A percentile compares a stretch with the other conserved stretches of the same genome.
Conservation (phyloP, 2,797 vertebrate species). For the Gouania willdenowi region DNA sequence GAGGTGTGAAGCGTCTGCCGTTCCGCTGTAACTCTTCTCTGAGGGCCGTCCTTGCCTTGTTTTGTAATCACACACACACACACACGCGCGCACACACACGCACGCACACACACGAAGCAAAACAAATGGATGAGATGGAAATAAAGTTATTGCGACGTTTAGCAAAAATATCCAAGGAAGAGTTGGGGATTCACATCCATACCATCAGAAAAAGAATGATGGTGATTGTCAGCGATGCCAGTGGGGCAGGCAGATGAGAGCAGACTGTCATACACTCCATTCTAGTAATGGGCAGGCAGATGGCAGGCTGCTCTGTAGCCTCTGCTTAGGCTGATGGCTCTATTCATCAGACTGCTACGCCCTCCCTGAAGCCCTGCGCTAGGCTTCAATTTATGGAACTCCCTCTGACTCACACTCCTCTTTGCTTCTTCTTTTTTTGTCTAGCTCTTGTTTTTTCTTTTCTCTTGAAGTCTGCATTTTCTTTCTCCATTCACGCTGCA, state of each 20-base stretch:
- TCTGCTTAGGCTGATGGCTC: slow-evolving; percentile 76
- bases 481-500: slow-evolving; percentile 20
- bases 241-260: slow-evolving; percentile 54
- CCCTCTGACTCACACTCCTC: slow-evolving; percentile 12
- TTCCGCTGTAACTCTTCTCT: slow-evolving; percentile 54
- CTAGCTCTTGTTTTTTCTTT: slow-evolving; percentile 59
- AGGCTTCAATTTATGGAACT: slow-evolving; percentile 49
- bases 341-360: slow-evolving; percentile 73
- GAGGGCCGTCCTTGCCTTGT: slow-evolving; percentile 35
- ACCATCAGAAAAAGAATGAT: no score
- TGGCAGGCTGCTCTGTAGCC: slow-evolving; percentile 75
- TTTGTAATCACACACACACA: background rate
- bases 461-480: slow-evolving; percentile 26
- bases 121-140: background rate
- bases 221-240: slow-evolving; percentile 40
- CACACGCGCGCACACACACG: slow-evolving; percentile 19
- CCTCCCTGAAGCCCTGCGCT: slow-evolving; percentile 56
- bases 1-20: slow-evolving; percentile 68
- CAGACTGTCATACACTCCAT: slow-evolving; percentile 56
- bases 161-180: no score
- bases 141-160: background rate
- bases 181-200: no score
- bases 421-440: slow-evolving; percentile 33
- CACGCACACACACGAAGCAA: slow-evolving; percentile 18
- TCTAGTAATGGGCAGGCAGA: slow-evolving; percentile 78